These are phyloP conservation scores for Rostrhamus sociabilis DNA, from an alignment of 2,797 vertebrate genomes.

Conservation along the genomic window DNA sequence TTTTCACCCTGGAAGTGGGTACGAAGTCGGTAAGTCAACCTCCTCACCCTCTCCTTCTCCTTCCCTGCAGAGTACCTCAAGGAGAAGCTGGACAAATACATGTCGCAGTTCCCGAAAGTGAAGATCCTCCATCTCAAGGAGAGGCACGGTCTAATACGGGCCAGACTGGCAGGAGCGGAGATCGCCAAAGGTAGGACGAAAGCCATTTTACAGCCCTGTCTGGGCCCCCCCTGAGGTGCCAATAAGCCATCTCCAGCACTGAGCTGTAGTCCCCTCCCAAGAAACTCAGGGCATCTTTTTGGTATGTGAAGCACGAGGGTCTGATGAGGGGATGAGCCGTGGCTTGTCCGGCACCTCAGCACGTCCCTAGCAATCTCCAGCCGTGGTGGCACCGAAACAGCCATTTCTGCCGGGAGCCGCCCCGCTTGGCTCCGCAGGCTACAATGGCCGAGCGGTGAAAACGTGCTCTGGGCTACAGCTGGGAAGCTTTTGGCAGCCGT, in stretches of 20 bases:
- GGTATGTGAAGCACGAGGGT: fast-evolving
- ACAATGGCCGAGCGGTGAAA: fast-evolving
- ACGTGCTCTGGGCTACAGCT: fast-evolving
- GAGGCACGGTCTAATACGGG: slow-evolving; percentile 93
- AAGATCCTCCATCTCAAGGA: slow-evolving; percentile 88
- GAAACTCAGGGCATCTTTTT: not conserved
- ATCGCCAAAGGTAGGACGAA: slow-evolving; percentile 83
- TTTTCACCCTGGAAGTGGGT: not conserved
- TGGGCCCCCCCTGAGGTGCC: fast-evolving
- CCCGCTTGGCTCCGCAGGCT: not conserved
- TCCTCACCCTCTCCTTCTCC: not conserved
- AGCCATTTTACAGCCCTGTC: fast-evolving
- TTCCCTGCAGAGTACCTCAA: slow-evolving; percentile 84
- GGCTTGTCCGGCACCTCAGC: not conserved
- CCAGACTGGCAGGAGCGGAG: slow-evolving; percentile 89
- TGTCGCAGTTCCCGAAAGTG: slow-evolving; percentile 91
- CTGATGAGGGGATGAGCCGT: not conserved
- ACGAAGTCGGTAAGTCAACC: fast-evolving
- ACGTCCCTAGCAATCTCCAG: fast-evolving
- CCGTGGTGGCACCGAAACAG: fast-evolving
- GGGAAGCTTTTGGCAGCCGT: not conserved
- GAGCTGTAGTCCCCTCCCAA: fast-evolving
- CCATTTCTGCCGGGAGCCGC: fast-evolving
- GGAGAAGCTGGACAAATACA: slow-evolving; percentile 86
- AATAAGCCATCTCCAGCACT: fast-evolving